Evolutionary conservation across 2,888 invertebrate species (phyloP), one percentile per base, ranked within the genome.

Genomic region (Scaptomyza caliginosa): DNA sequence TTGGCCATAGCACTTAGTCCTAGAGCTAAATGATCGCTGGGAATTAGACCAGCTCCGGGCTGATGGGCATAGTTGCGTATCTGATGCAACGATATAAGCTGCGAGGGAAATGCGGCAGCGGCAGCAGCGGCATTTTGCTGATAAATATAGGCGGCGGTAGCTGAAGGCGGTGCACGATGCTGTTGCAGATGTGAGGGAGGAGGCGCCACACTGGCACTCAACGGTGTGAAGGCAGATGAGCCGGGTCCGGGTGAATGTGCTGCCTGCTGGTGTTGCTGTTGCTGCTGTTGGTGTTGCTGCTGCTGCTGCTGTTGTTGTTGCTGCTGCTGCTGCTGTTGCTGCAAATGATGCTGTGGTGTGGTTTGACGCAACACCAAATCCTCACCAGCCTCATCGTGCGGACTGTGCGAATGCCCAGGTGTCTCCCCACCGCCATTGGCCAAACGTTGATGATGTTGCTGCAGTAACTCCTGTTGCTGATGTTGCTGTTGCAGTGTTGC

Each of bases 21-120:
- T 38, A 92, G 80, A n/a, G 91, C 90, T 67, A 94, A 92, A 91
- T 94, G 94, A 83, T 94, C 94, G 76, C 94, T 93, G 63, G 94
- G 93, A 67, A 95, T 92, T 69, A 95, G 93, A 73, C 96, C 95
- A 49, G 89, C 86, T 30, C 89, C 88, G 43, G 97, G 97, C 91
- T 97, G 97, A 91, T 97, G 97, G 76, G 97, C 97, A 92, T 97
- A 98, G 92, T 98, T 98, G 92, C 98, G 94, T 90, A 98, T 98
- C 92, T 98, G 98, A 92, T 98, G 98, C 86, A 98, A 93, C 77
- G 98, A 97, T 91, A 98, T 98, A 91, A 98, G 93, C 92, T 98
- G 97, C 91, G 97, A 97, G 54, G 97, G 97, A 91, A 98, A 97
- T 52, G 93, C 92, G 48, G 94, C 94, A 1, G 94, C 93, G 71